Conservation (phyloP, 2,888 invertebrate species). For the Chorisops tibialis region DNA sequence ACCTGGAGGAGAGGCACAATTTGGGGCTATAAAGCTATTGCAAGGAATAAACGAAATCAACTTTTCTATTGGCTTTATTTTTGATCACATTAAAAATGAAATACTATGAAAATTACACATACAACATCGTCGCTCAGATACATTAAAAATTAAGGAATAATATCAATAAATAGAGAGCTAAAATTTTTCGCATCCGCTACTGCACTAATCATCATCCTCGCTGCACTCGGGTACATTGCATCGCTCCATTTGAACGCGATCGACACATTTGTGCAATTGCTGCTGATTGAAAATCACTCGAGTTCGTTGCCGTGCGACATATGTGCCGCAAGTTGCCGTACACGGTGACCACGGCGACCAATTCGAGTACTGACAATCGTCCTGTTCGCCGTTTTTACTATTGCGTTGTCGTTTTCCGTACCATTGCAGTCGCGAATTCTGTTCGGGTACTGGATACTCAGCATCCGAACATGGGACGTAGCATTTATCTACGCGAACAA, state of each 20-base stretch:
- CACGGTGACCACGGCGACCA: constrained; percentile 73
- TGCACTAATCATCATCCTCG: constrained; percentile 12
- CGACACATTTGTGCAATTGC: constrained; percentile 46
- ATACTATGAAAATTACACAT: not conserved
- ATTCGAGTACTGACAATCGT: constrained; percentile 60
- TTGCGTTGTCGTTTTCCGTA: not conserved
- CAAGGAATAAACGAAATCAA: too few species aligned
- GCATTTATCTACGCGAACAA: constrained; percentile 49
- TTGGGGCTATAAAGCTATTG: too few species aligned
- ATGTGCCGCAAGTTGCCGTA: constrained; percentile 61
- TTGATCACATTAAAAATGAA: not conserved
- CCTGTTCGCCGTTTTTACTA: not conserved
- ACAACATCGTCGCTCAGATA: too few species aligned
- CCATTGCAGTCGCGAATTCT: not conserved
- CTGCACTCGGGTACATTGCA: constrained; percentile 31
- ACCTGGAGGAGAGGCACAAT: too few species aligned
- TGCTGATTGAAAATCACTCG: constrained; percentile 50
- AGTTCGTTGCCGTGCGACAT: constrained; percentile 56
- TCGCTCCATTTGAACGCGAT: constrained; percentile 47
- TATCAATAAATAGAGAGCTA: too few species aligned
- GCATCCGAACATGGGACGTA: constrained; percentile 44
- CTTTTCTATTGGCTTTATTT: too few species aligned
- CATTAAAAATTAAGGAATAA: too few species aligned
- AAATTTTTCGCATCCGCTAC: too few species aligned
- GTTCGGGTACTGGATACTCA: not conserved